Base-by-base conservation (phyloP, 2,113 vertebrate species). In the Larimichthys crocea region DNA sequence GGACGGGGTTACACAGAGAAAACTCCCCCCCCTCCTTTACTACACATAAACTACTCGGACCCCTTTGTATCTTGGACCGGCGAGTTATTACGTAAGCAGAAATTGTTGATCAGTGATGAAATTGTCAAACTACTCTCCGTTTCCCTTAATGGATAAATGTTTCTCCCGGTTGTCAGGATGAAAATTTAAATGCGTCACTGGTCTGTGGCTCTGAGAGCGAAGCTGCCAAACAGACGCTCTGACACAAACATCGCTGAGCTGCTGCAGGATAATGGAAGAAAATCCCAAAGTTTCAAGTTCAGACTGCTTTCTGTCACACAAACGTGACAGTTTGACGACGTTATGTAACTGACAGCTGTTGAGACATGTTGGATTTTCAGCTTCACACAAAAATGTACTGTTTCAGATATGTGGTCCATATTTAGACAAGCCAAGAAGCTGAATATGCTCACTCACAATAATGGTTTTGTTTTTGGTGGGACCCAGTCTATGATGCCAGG, bases 161-260 rank as follows among this genome's bases (percentile, higher is more conserved):
- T 83, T 84, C 75, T 84, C 19, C 74, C 8, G 20, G 74, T 84
- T 64, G 77, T 83, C 80, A 83, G 72, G 76, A 76, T 67, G 52
- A 74, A 65, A 31, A 55, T 71, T 52, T 0, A 53, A 82, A 60
- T 83, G 86, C 62, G 61, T 85, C 84, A 73, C 52, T 12, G 65
- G 57, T 70, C 68, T 62, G 74, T 5, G n/a, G 67, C 11, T 71
- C 35, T 1, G 15, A 31, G 74, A 65, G 61, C 15, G 3, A 44
- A n/a, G 35, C 81, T 76, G 84, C 84, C 78, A 67, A 67, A 48
- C 59, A 77, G 35, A 24, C 20, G 76, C 55, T 71, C 72, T 10
- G 24, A 56, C 42, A 69, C 63, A n/a, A 29, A 14, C 49, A 11
- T 40, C 52, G 2, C 49, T 0, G 14, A 74, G 69, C 68, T 22